Percentiles rank a stretch among this genome's conserved stretches.
Evolutionary conservation across 2,888 invertebrate species (phyloP).

Genomic region (Tiphia femorata): DNA sequence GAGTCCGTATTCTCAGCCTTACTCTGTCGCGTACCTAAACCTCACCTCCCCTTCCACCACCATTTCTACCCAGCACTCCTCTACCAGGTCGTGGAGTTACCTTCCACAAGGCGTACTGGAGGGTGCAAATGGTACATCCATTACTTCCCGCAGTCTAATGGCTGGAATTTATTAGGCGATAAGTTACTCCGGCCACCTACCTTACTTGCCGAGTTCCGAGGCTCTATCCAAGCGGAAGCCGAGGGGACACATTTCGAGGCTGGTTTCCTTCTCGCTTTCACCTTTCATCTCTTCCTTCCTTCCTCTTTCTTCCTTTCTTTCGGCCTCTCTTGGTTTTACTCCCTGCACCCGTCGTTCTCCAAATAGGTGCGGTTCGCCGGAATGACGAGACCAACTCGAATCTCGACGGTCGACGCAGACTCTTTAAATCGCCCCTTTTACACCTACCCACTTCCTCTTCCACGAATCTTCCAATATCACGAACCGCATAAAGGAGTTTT

Average conservation of each 20-base stretch:
- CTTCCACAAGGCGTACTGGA: slow-evolving; percentile 40
- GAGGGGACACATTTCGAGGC: slow-evolving; percentile 48
- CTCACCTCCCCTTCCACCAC: not conserved
- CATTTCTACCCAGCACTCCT: not conserved
- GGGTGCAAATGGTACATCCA: slow-evolving; percentile 62
- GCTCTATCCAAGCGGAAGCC: slow-evolving; percentile 49
- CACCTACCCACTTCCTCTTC: too few relatives aligned
- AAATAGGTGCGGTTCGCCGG: slow-evolving; percentile 34
- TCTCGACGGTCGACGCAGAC: slow-evolving; percentile 26
- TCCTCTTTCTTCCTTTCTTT: too few relatives aligned
- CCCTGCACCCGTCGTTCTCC: slow-evolving; percentile 11
- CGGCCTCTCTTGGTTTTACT: not conserved
- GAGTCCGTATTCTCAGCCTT: not conserved
- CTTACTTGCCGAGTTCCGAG: slow-evolving; percentile 48
- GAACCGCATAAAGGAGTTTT: too few relatives aligned
- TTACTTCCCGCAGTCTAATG: slow-evolving; percentile 61
- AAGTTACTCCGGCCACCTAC: slow-evolving; percentile 54
- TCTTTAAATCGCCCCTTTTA: slow-evolving; percentile 33
- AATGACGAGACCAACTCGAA: slow-evolving; percentile 36
- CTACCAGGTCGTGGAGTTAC: slow-evolving; percentile 11
- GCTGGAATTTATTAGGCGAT: slow-evolving; percentile 62
- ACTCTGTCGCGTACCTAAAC: slow-evolving; percentile 6
- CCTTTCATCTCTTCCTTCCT: not conserved
- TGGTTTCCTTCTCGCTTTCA: not conserved
- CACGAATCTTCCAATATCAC: too few relatives aligned